Base-by-base conservation (phyloP, 2,888 invertebrate genomes). In the Apamea sordens region DNA sequence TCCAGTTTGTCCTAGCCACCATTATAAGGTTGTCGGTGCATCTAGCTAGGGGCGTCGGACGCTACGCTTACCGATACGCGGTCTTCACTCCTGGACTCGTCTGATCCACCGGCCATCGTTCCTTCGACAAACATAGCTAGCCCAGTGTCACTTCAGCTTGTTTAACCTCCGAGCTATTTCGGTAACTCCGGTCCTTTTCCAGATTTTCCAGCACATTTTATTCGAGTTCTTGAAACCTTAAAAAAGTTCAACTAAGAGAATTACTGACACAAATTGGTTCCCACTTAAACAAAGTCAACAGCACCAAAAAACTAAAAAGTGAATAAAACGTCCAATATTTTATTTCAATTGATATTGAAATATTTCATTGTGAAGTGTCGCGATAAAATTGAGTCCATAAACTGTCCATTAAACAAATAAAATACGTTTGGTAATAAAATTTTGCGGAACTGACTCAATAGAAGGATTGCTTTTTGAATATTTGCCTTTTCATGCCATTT, bases 351-450 rank as follows among this genome's bases (percentile, higher is more conserved):
- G 79, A 86, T 76, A 87, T 87, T 87, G 80, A 81, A 86, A 78
- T 78, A 78, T 78, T 87, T 84, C 59, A 87, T 76, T 87, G 77
- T 85, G 85, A 84, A 76, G 78, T 70, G 72, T 74, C 59, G 76
- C 36, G 80, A 81, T 84, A 84, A 84, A 86, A 85, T 81, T 50
- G 76, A 36, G 15, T 70, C 59, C 63, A 81, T 86, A 72, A 72
- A 81, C 74, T 84, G 67, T 77, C 84, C 69, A 80, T 77, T 86
- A 79, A 83, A 86, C 71, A 86, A 84, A 86, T 86, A 86, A 87
- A 85, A 87, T 84, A 76, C 67, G 73, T 84, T 85, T 70, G 47
- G 76, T 68, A 68, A 85, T 83, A 79, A 83, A 86, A 85, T 74
- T 61, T 36, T 3, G 32, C 44, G 76, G 61, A 70, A 79, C 77